Evolutionary conservation across 1,140 invertebrate genomes (phyloP).

Genomic region (Apolygus lucorum): DNA sequence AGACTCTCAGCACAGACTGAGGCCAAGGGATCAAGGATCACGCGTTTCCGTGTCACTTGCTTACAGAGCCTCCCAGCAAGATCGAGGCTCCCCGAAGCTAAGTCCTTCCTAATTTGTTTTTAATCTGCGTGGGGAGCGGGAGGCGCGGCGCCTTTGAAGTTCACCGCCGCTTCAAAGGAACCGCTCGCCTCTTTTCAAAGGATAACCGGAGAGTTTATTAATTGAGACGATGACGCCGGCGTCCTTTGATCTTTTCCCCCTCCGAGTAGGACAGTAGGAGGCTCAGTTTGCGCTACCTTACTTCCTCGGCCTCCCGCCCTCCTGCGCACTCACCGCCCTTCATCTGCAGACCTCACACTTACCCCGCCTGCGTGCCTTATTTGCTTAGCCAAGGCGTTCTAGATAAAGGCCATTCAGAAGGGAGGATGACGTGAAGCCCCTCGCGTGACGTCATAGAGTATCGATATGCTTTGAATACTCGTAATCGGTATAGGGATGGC

Average conservation of each 20-base stretch:
- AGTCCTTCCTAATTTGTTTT: constrained; percentile 6
- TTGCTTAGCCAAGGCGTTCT: too few relatives aligned
- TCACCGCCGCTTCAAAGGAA: constrained; percentile 4
- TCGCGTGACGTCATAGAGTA: too few relatives aligned
- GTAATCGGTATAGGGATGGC: too few relatives aligned
- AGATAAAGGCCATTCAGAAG: too few relatives aligned
- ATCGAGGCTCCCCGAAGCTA: neutral
- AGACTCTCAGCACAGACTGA: too few relatives aligned
- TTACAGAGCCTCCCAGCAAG: neutral
- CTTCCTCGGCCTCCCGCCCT: too few relatives aligned
- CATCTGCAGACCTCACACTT: too few relatives aligned
- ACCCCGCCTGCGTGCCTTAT: neutral
- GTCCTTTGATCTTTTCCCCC: constrained; percentile 3
- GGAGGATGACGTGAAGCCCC: too few relatives aligned
- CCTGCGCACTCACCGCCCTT: too few relatives aligned
- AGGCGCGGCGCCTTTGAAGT: constrained; percentile 6
- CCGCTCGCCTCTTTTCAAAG: constrained; percentile 13
- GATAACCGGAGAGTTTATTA: constrained; percentile 13
- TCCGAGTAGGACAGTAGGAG: neutral
- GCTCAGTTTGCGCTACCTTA: neutral
- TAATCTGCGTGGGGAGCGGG: constrained; percentile 9
- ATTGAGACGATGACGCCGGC: constrained; percentile 16
- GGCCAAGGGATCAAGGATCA: neutral
- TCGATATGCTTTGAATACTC: too few relatives aligned
- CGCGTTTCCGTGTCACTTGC: constrained; percentile 1